A percentile compares a stretch with the other conserved stretches of the same genome.
These are phyloP conservation scores for Polypterus bichir DNA, from an alignment of 2,113 vertebrate genomes.

Conservation along the genomic window DNA sequence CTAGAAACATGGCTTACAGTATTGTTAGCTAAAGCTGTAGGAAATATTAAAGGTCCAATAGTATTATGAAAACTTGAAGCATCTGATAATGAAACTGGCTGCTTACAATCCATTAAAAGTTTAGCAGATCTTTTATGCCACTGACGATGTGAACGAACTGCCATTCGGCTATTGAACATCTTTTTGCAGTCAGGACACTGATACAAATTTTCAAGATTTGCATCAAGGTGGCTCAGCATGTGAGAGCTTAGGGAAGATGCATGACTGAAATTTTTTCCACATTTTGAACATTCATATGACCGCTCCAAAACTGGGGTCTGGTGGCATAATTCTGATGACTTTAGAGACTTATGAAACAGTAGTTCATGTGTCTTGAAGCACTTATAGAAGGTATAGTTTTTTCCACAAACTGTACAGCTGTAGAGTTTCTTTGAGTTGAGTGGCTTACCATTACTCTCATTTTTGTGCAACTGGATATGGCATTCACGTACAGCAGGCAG, in stretches of 20 bases:
- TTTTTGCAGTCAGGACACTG: background rate
- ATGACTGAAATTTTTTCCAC: constrained; percentile 50
- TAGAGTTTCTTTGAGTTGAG: constrained; percentile 26
- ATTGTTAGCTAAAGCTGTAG: too few species aligned
- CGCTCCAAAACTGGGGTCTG: constrained; percentile 52
- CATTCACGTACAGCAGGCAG: constrained; percentile 40
- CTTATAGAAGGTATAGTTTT: constrained; percentile 48
- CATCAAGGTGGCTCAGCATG: constrained; percentile 51
- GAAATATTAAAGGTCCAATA: too few species aligned
- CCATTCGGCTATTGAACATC: background rate
- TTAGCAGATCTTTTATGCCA: too few species aligned
- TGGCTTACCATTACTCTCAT: too few species aligned
- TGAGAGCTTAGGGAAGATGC: constrained; percentile 60
- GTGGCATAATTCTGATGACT: constrained; percentile 40
- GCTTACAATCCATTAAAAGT: too few species aligned
- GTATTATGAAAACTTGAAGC: too few species aligned
- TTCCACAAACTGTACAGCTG: constrained; percentile 45
- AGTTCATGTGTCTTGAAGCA: constrained; percentile 46
- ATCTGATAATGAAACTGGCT: too few species aligned
- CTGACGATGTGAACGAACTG: too few species aligned
- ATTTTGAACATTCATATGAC: constrained; percentile 50
- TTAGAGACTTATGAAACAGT: constrained; percentile 34
- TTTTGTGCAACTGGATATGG: constrained; percentile 42
- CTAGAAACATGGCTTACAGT: too few species aligned
- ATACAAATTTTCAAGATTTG: constrained; percentile 18